Evolutionary conservation across 2,888 invertebrate species (phyloP).

Genomic region (Listrodromus nycthemerus): DNA sequence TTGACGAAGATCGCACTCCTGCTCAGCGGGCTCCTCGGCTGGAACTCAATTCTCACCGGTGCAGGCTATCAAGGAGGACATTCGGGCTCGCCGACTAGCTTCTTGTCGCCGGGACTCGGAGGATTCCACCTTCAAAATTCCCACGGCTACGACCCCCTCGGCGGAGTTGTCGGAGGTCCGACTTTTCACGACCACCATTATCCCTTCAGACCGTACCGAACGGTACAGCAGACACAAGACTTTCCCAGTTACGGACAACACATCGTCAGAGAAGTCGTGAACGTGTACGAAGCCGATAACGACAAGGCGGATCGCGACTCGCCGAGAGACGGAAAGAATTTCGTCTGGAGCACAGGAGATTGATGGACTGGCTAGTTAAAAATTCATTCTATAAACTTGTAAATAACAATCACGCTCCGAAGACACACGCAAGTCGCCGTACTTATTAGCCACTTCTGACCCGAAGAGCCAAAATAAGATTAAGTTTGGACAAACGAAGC

Average conservation of each 20-base stretch:
- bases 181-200: slow-evolving; percentile 71
- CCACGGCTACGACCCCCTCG: slow-evolving; percentile 58
- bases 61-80: slow-evolving; percentile 52
- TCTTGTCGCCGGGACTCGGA: slow-evolving; percentile 60
- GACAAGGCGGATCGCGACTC: slow-evolving; percentile 66
- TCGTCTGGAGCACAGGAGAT: slow-evolving; percentile 76
- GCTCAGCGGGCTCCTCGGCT: slow-evolving; percentile 89
- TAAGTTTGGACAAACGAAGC: slow-evolving; percentile 4
- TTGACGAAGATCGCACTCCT: slow-evolving; percentile 91
- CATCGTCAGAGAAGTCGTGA: slow-evolving; percentile 81
- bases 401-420: neutral
- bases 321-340: slow-evolving; percentile 75
- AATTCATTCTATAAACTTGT: neutral
- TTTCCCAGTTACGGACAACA: slow-evolving; percentile 75
- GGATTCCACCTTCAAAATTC: slow-evolving; percentile 67
- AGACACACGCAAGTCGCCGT: neutral
- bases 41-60: slow-evolving; percentile 83
- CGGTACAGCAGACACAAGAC: slow-evolving; percentile 53
- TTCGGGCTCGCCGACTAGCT: slow-evolving; percentile 54
- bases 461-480: slow-evolving; percentile 15
- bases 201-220: slow-evolving; percentile 73
- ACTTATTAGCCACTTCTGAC: slow-evolving; percentile 14
- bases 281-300: slow-evolving; percentile 79
- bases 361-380: slow-evolving; percentile 51
- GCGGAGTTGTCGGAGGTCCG: slow-evolving; percentile 51